Percentiles rank a stretch among this genome's conserved stretches.
phyloP scores from a whole-genome alignment of 1,140 invertebrate species.

The Epicauta chinensis region DNA sequence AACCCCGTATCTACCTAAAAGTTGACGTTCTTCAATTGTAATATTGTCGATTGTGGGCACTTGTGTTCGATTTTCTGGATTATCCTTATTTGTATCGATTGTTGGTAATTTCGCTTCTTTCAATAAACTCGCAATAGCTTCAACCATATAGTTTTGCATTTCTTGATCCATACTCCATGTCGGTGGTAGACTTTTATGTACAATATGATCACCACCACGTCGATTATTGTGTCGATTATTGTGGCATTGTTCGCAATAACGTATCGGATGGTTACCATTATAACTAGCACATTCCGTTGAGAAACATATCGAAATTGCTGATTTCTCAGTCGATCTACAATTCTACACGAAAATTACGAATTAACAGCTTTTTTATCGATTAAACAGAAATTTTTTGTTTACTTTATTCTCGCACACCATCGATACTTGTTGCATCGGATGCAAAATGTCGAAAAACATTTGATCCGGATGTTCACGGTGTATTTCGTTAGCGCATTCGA shows the following conservation, averaged over 20 bases:
- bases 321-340: slow-evolving; percentile 85
- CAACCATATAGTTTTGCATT: slow-evolving; percentile 89
- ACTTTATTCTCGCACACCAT: slow-evolving; percentile 97
- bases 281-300: slow-evolving; percentile 93
- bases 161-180: slow-evolving; percentile 85
- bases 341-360: slow-evolving; percentile 55
- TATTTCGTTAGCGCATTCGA: slow-evolving; percentile 92
- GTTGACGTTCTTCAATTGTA: slow-evolving; percentile 71
- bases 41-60: slow-evolving; percentile 51
- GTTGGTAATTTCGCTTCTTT: slow-evolving; percentile 72
- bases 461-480: slow-evolving; percentile 75
- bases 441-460: slow-evolving; percentile 84
- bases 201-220: slow-evolving; percentile 80
- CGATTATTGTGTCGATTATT: slow-evolving; percentile 81
- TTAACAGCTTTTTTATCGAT: not conserved
- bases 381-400: slow-evolving; percentile 14
- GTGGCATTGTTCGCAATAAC: slow-evolving; percentile 89
- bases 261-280: slow-evolving; percentile 92
- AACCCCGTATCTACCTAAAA: slow-evolving; percentile 92
- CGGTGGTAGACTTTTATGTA: slow-evolving; percentile 76
- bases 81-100: slow-evolving; percentile 46
- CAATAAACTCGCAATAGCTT: slow-evolving; percentile 84
- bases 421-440: slow-evolving; percentile 91
- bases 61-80: slow-evolving; percentile 33
- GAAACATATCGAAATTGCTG: slow-evolving; percentile 95